phyloP scores from a whole-genome alignment of 2,797 vertebrate species.

The Poecilia gillii region DNA sequence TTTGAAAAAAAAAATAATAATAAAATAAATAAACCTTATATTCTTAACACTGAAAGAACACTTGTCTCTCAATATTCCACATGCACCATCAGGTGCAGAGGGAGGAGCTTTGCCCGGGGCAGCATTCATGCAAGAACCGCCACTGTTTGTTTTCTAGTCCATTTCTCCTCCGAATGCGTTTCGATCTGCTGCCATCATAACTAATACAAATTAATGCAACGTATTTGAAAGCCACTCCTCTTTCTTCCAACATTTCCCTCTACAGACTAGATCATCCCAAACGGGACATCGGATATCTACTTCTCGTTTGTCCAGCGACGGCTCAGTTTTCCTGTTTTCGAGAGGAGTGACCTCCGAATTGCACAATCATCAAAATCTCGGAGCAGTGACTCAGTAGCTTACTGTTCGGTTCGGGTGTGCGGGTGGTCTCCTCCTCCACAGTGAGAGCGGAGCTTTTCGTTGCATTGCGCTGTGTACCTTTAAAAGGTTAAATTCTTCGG shows the following conservation, averaged over 20 bases:
- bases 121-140: neutral
- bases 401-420: neutral
- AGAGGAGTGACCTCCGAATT: constrained; percentile 19
- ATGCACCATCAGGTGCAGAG: neutral
- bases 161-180: neutral
- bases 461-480: constrained; percentile 65
- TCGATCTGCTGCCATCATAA: neutral
- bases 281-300: constrained; percentile 9
- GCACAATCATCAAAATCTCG: constrained; percentile 51
- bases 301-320: neutral
- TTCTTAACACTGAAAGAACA: neutral
- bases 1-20: neutral
- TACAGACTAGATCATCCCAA: neutral
- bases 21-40: neutral
- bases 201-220: neutral
- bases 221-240: neutral
- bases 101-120: neutral
- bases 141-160: neutral
- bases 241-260: neutral
- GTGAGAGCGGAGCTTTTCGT: no score
- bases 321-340: constrained; percentile 66
- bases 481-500: constrained; percentile 74
- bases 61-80: neutral
- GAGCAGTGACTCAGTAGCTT: constrained; percentile 46
- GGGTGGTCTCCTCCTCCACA: no score